Percentiles rank a stretch among this genome's conserved stretches.
phyloP scores from a whole-genome alignment of 2,113 vertebrate genomes.

The Polypterus senegalus region DNA sequence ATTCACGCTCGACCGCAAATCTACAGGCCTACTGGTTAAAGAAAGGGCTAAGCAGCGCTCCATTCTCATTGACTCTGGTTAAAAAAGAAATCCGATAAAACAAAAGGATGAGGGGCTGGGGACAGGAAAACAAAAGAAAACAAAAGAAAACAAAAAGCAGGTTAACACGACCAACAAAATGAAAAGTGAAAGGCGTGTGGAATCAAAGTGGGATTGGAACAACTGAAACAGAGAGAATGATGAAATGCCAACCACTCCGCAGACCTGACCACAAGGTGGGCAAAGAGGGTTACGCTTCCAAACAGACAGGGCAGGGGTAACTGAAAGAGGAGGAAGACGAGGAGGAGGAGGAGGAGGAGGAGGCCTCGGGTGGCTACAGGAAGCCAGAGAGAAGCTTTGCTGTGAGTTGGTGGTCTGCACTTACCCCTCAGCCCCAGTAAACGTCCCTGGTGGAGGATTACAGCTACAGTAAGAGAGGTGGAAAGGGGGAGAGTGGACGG shows the following conservation, averaged over 20 bases:
- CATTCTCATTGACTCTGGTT: constrained; percentile 2
- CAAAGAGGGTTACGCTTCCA: constrained; percentile 41
- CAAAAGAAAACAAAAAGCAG: background rate
- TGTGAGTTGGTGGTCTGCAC: constrained; percentile 51
- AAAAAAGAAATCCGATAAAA: background rate
- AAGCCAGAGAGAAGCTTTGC: constrained; percentile 40
- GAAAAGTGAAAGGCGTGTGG: constrained; percentile 22
- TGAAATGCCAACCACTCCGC: too few relatives aligned
- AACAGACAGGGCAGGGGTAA: constrained; percentile 38
- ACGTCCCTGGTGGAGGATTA: constrained; percentile 79
- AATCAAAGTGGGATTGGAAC: constrained; percentile 17
- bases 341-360: background rate
- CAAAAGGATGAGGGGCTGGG: background rate
- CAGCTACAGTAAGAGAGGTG: constrained; percentile 67
- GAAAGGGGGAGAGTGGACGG: constrained; percentile 63
- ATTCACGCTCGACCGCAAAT: too few relatives aligned
- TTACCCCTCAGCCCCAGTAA: constrained; percentile 80
- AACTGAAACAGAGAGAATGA: too few relatives aligned
- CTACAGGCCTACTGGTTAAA: background rate
- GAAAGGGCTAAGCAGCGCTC: constrained; percentile 3
- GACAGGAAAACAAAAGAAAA: background rate
- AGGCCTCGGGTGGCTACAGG: constrained; percentile 33
- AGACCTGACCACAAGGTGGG: background rate
- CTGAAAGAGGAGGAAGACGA: background rate
- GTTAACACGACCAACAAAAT: too few relatives aligned